phyloP scores from a whole-genome alignment of 2,113 vertebrate species.

The mouse (Mus musculus) region DNA sequence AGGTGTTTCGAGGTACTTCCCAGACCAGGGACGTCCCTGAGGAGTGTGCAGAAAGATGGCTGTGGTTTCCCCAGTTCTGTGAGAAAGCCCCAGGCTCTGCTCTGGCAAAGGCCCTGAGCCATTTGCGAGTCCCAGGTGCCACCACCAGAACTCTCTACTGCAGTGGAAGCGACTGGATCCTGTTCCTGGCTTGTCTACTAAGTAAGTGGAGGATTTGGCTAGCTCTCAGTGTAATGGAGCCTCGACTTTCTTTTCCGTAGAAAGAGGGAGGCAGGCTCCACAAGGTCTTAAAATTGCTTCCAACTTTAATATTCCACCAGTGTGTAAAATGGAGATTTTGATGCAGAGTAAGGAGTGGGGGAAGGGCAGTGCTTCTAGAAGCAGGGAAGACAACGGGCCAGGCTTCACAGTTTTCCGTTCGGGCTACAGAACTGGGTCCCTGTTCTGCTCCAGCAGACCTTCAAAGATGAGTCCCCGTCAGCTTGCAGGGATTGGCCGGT shows the following conservation, averaged over 20 bases:
- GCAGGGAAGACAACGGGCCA: neutral
- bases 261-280: neutral
- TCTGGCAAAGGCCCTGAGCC: neutral
- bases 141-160: neutral
- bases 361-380: neutral
- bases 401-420: neutral
- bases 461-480: neutral
- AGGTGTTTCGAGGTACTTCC: neutral
- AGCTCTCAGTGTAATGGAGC: neutral
- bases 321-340: neutral
- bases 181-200: constrained; percentile 3
- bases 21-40: neutral
- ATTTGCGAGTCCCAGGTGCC: neutral
- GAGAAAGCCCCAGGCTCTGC: neutral
- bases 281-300: neutral
- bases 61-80: fast-evolving
- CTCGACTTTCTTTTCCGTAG: neutral
- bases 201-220: constrained; percentile 52
- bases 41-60: neutral
- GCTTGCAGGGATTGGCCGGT: neutral
- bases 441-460: neutral
- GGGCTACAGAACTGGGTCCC: neutral
- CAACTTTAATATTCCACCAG: constrained; percentile 30
- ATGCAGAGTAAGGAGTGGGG: neutral
- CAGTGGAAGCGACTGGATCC: neutral